Base-by-base conservation (phyloP, 2,797 vertebrate species). In the Rhabdomys pumilio region DNA sequence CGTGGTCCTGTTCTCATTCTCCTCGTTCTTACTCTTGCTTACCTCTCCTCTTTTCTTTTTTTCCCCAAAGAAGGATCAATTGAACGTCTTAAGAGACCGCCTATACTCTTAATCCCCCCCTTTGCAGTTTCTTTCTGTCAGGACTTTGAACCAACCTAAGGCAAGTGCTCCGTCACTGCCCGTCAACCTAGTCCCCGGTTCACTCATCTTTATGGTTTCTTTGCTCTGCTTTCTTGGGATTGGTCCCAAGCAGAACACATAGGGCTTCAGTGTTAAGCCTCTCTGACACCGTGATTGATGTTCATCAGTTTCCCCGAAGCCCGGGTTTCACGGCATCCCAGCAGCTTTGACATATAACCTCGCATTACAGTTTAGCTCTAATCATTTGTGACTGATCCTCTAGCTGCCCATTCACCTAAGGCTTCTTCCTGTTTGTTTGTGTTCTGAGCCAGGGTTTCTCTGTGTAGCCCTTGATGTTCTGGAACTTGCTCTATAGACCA, bases 1-100 rank as follows among this genome's bases (percentile, higher is more conserved):
- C 3, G 1, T 0, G 15, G 67, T 38, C 12, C 0, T 8, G 0
- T 2, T 6, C 13, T 20, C 8, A 0, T 1, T 4, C 77, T 53
- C 3, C 0, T 0, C 7, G 22, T 61, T 24, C 24, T 61, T 26
- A 0, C 59, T 15, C 26, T 0, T 2, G 57, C 41, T 5, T 3
- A 1, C 44, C 55, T 0, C 15, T n/a, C 2, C 15, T 44, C 5
- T 7, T n/a, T 4, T 15, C 22, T 29, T 61, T 67, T 50, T n/a
- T 24, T 34, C 15, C 29, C 3, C 22, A 12, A 55, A 73, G 31
- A 63, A 15, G 17, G 5, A 31, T 41, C 41, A 0, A 0, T 4
- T 41, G 6, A 41, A 38, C 12, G 3, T 82, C 55, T 55, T 59
- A n/a, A 85, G 22, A 85, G 82, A 67, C 24, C 29, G 83, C 31